Evolutionary conservation across 1,140 invertebrate genomes (phyloP), one percentile per base, ranked within the genome.

Genomic region (Argopecten irradians): DNA sequence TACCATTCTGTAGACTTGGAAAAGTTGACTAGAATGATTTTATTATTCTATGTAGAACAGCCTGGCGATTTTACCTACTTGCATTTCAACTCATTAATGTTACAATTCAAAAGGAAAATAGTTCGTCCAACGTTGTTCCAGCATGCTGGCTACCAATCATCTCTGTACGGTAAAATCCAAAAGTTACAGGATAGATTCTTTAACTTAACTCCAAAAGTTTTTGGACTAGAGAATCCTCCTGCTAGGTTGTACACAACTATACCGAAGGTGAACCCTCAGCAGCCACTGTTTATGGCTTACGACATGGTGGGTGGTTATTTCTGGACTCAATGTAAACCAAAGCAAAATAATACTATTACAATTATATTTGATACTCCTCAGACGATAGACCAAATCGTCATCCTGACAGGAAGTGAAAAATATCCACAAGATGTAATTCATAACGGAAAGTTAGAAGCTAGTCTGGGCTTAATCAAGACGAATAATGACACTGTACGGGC

Each of bases 111-210:
- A 34, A 87, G 90, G 34, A 46, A 71, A 2, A 82, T 93, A 32
- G 71, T 91, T 3, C 89, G 85, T 35, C 94, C 94, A 2, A 93
- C 93, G 0, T 90, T 95, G 19, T 95, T 95, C 89, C 94, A 95
- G 87, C 94, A 95, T 87, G 88, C 92, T 33, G 94, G 94, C 0
- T 88, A 93, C 9, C 92, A 93, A 84, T 95, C 94, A 8, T 93
- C 93, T 33, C 90, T 93, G 0, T 98, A 97, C 95, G 98, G 98
- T 89, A 99, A 99, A 96, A 97, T 99, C 84, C 98, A 99, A 94
- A 98, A 98, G 95, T 96, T 99, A 0, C 98, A 99, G 96, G 98
- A 92, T 84, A 35, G 85, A 22, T 89, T 86, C 83, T 92, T 91
- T 34, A 71, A 88, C 14, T 34, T 82, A 19, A 83, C 86, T 36